Conservation (phyloP, 2,797 vertebrate species). For the Melanotaenia trifasciata region DNA sequence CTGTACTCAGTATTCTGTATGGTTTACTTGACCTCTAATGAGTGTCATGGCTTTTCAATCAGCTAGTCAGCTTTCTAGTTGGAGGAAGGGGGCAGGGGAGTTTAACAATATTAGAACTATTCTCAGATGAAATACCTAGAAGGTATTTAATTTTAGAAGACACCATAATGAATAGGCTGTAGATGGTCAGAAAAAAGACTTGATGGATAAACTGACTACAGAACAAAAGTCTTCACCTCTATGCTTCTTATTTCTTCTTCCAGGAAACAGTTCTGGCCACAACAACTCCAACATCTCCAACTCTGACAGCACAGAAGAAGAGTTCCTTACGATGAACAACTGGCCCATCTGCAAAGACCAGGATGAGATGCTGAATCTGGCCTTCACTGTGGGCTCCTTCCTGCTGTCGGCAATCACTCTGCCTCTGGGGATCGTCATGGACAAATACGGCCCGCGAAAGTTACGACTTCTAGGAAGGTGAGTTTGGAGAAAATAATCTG, state of each 20-base stretch:
- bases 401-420: constrained; percentile 96
- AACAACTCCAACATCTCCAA: constrained; percentile 60
- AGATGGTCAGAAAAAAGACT: too few species aligned
- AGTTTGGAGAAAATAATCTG: constrained; percentile 18
- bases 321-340: constrained; percentile 82
- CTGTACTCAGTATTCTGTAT: constrained; percentile 40
- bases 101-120: constrained; percentile 16
- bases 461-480: constrained; percentile 97
- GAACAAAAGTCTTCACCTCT: not conserved
- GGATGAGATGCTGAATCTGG: constrained; percentile 97
- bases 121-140: constrained; percentile 2
- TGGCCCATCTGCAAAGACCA: constrained; percentile 96
- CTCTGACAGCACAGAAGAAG: constrained; percentile 21
- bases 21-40: constrained; percentile 62
- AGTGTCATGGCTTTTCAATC: constrained; percentile 23
- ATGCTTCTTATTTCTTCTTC: not conserved
- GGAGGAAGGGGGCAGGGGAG: not conserved
- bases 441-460: constrained; percentile 96
- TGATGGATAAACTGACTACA: not conserved
- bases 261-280: constrained; percentile 73
- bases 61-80: constrained; percentile 18
- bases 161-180: too few species aligned
- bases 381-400: constrained; percentile 98
- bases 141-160: too few species aligned
- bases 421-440: constrained; percentile 93